Evolutionary conservation across 2,888 invertebrate species (phyloP), one percentile per base, ranked within the genome.

Genomic region (Leucania comma): DNA sequence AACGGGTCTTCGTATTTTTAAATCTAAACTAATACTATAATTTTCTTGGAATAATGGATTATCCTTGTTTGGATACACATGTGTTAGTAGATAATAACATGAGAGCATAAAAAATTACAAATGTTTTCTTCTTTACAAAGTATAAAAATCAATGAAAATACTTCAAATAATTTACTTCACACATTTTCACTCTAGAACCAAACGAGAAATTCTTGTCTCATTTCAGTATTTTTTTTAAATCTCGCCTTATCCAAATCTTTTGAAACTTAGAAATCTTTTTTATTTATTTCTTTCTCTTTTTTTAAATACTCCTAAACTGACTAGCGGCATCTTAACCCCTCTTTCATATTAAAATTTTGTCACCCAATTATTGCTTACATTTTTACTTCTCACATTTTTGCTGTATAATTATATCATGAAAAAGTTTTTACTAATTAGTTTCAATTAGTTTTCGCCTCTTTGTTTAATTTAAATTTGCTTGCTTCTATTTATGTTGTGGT

Each of bases 381-480:
- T 38, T 38, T 35, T 35, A 10, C 56, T 76, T 53, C 66, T 63
- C 35, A 24, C 42, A n/a, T 64, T 72, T 72, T 67, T 65, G 64
- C 57, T 61, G 24, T 51, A 50, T 64, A 35, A 65, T 67, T 62
- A 17, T 74, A 26, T 67, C 62, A 77, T 58, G 63, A 77, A 68
- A 56, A 64, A 54, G 56, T 53, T 56, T 64, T 1, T 22, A 57
- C 61, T 67, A 78, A 81, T 81, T 77, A 53, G 64, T 79, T 80
- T 53, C 48, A 81, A 75, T 80, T 66, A 66, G 81, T 81, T 76
- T 68, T 61, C 42, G 81, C 60, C 70, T 53, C 35, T 68, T 63
- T 70, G 66, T 81, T 72, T 54, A 77, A 79, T 79, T 79, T 65
- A 77, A 81, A 72, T 71, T 71, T 56, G 64, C 46, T 29, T 72